phyloP scores from a whole-genome alignment of 2,113 vertebrate species.

The Phaethornis superciliosus region DNA sequence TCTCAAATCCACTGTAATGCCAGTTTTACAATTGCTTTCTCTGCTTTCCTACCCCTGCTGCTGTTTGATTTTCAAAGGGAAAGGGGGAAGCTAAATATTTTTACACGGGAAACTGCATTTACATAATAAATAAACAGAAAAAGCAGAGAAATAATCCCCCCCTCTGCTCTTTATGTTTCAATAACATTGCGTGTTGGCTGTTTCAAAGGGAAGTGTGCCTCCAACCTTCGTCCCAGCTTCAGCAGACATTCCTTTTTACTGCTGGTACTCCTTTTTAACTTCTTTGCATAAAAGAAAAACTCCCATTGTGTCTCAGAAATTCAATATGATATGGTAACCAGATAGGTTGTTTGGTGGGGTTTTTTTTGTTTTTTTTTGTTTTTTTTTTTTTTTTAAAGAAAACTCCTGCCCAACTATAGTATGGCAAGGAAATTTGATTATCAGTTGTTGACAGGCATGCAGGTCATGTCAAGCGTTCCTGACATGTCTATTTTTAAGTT shows the following conservation, averaged over 20 bases:
- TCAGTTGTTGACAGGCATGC: slow-evolving; percentile 69
- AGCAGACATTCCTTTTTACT: background rate
- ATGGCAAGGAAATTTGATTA: slow-evolving; percentile 62
- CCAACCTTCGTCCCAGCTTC: background rate
- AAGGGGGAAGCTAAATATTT: slow-evolving; percentile 38
- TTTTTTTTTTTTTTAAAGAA: background rate
- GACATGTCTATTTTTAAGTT: slow-evolving; percentile 68
- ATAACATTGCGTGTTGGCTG: background rate
- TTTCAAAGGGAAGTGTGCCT: slow-evolving; percentile 8
- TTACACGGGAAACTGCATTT: slow-evolving; percentile 25
- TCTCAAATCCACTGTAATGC: background rate
- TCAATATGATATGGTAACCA: background rate
- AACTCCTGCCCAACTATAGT: slow-evolving; percentile 42
- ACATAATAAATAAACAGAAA: slow-evolving; percentile 53
- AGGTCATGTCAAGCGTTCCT: slow-evolving; percentile 60
- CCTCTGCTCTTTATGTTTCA: slow-evolving; percentile 17
- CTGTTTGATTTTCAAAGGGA: slow-evolving; percentile 37
- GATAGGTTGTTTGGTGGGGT: background rate
- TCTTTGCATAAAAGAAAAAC: background rate
- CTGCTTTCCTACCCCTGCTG: slow-evolving; percentile 13
- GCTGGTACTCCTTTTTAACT: background rate
- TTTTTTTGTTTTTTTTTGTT: background rate
- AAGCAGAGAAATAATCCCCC: slow-evolving; percentile 9
- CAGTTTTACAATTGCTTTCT: background rate
- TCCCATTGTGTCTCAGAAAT: slow-evolving; percentile 3